These are phyloP conservation scores for Diplosoma virens DNA, from an alignment of 23 tunicate species.

Conservation along the genomic window DNA sequence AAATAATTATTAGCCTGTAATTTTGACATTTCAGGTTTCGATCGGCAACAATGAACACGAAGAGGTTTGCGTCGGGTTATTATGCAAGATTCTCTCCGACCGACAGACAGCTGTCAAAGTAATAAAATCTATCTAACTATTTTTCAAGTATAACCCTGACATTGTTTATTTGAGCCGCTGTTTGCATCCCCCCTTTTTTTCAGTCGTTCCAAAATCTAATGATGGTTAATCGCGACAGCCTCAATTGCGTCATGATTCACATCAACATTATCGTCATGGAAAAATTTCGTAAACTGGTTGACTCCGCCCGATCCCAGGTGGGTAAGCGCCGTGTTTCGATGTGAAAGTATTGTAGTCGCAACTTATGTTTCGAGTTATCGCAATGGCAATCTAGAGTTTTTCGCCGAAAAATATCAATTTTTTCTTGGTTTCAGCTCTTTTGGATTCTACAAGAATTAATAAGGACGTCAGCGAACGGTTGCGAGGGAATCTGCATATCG, in stretches of 20 bases:
- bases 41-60: slow-evolving; percentile 77
- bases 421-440: slow-evolving; percentile 21
- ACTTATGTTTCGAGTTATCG: background rate
- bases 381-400: background rate
- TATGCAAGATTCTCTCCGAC: slow-evolving; percentile 60
- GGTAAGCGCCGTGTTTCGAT: too few relatives aligned
- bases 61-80: slow-evolving; percentile 69
- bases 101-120: slow-evolving; percentile 56
- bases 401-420: background rate
- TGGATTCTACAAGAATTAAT: slow-evolving; percentile 75
- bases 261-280: slow-evolving; percentile 59
- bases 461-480: slow-evolving; percentile 52
- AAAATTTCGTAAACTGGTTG: slow-evolving; percentile 49
- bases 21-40: slow-evolving; percentile 46
- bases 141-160: too few relatives aligned
- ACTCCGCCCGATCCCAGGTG: slow-evolving; percentile 52
- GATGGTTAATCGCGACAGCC: slow-evolving; percentile 88
- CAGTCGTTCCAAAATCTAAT: slow-evolving; percentile 71
- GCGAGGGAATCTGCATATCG: slow-evolving; percentile 67
- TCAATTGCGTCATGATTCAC: slow-evolving; percentile 45
- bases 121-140: background rate
- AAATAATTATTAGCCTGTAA: too few relatives aligned
- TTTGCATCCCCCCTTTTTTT: background rate
- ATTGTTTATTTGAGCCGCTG: background rate
- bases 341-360: too few relatives aligned